phyloP scores from a whole-genome alignment of 2,113 vertebrate genomes.

The Gadus chalcogrammus region DNA sequence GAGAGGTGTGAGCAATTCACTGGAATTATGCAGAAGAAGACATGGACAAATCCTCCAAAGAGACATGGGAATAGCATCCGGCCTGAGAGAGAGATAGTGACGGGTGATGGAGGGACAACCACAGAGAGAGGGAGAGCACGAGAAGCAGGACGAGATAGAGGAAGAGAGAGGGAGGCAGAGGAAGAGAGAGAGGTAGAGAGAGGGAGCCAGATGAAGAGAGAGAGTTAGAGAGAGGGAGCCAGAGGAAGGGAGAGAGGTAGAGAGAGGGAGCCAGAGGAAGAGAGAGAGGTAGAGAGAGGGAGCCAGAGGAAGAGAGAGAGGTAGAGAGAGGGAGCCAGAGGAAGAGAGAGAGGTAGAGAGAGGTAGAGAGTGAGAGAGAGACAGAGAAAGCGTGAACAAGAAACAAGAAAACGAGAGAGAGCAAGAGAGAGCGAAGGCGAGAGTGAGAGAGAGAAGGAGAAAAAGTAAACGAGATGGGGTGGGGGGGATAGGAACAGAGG shows the following conservation, averaged over 20 bases:
- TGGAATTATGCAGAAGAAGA: constrained; percentile 46
- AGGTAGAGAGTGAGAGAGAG: constrained; percentile 9
- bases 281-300: neutral
- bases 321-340: constrained; percentile 32
- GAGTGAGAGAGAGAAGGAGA: neutral
- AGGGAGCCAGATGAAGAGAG: constrained; percentile 29
- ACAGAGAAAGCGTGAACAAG: neutral
- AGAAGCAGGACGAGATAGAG: neutral
- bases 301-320: neutral
- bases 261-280: neutral
- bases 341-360: constrained; percentile 2
- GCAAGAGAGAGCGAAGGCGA: neutral
- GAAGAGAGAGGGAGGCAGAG: neutral
- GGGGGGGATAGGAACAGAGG: neutral
- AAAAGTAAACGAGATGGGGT: neutral
- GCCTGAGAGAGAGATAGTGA: constrained; percentile 15
- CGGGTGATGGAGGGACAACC: neutral
- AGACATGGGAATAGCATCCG: constrained; percentile 28
- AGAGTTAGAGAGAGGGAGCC: constrained; percentile 26
- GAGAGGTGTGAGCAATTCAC: constrained; percentile 37
- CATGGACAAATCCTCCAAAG: constrained; percentile 50
- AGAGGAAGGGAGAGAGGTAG: constrained; percentile 21
- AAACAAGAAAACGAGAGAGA: neutral
- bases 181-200: constrained; percentile 7
- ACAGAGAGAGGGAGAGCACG: no score